phyloP scores from a whole-genome alignment of 1,140 invertebrate genomes.

The Nomia melanderi region DNA sequence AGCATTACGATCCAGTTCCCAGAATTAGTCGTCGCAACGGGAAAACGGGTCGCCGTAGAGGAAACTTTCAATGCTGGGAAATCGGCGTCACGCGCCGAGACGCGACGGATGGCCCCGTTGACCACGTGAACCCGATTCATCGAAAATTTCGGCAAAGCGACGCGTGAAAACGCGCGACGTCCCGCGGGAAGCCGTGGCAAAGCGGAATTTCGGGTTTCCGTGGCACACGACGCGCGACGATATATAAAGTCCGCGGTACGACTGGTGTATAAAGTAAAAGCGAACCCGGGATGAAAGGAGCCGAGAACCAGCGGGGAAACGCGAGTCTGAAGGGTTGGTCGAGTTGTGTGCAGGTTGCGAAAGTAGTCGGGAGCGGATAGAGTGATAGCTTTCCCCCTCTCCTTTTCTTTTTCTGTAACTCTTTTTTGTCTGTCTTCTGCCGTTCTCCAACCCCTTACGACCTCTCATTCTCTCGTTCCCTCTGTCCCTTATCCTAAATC shows the following conservation, averaged over 20 bases:
- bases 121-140: background rate
- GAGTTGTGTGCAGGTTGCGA: slow-evolving; percentile 43
- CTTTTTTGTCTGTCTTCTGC: background rate
- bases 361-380: slow-evolving; percentile 48
- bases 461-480: background rate
- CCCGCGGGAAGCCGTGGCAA: slow-evolving; percentile 30
- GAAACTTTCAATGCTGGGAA: background rate
- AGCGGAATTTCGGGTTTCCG: slow-evolving; percentile 57
- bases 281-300: slow-evolving; percentile 54
- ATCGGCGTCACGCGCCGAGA: background rate
- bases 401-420: background rate
- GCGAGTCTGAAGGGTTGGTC: slow-evolving; percentile 59
- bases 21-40: background rate
- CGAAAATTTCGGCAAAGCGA: slow-evolving; percentile 21
- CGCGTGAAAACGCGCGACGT: slow-evolving; percentile 27
- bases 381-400: slow-evolving; percentile 41
- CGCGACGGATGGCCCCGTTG: slow-evolving; percentile 10
- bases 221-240: slow-evolving; percentile 38
- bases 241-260: slow-evolving; percentile 42
- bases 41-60: background rate
- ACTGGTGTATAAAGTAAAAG: slow-evolving; percentile 60
- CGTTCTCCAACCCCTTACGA: background rate
- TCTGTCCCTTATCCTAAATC: background rate
- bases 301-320: slow-evolving; percentile 49
- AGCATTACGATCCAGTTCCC: background rate